Evolutionary conservation across 2,113 vertebrate genomes (phyloP).

Genomic region (Scopus umbretta): DNA sequence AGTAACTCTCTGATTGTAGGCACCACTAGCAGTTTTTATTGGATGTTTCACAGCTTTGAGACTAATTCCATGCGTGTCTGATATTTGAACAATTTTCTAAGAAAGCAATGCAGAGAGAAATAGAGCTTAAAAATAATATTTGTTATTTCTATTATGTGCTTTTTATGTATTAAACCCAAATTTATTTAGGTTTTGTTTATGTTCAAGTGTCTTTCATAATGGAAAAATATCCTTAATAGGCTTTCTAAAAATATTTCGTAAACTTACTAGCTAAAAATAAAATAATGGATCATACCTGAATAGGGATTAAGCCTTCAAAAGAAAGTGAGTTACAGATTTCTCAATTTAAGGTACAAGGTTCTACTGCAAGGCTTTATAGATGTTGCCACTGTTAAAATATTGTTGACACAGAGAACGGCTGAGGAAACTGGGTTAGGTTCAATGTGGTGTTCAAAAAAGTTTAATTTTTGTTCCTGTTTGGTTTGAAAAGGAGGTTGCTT

Average conservation of each 20-base stretch:
- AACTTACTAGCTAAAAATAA: background rate
- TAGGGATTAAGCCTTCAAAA: background rate
- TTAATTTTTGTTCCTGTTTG: background rate
- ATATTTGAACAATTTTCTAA: background rate
- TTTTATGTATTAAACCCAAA: background rate
- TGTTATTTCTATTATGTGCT: background rate
- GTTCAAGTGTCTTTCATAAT: background rate
- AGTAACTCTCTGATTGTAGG: background rate
- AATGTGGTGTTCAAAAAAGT: background rate
- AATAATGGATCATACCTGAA: background rate
- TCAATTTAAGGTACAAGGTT: background rate
- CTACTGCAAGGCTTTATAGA: background rate
- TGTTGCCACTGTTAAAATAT: background rate
- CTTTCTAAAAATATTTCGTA: background rate
- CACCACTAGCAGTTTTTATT: background rate
- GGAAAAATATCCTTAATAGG: background rate
- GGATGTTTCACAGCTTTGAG: background rate
- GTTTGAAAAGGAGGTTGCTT: background rate
- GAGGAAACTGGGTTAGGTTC: background rate
- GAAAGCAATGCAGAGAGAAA: background rate
- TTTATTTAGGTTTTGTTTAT: background rate
- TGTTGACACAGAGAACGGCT: background rate
- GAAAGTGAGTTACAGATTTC: background rate
- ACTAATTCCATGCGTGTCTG: background rate
- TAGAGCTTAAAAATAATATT: background rate